phyloP scores from a whole-genome alignment of 2,888 invertebrate genomes.

The Eilema griseolum region DNA sequence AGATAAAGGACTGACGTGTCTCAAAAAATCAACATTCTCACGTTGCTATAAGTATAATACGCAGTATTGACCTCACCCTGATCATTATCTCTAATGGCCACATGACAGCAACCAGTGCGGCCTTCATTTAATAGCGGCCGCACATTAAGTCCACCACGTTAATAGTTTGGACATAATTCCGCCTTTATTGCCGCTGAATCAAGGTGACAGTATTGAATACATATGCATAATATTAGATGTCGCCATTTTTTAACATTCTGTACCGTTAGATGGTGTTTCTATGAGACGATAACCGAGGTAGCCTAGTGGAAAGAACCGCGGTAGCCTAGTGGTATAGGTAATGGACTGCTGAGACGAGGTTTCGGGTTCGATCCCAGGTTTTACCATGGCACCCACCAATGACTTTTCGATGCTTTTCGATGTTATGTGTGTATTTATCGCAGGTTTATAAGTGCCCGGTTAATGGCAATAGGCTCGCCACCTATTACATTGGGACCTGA shows the following conservation, averaged over 20 bases:
- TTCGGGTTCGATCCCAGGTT: no score
- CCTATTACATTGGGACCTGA: no score
- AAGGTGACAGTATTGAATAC: constrained; percentile 19
- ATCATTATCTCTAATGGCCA: constrained; percentile 56
- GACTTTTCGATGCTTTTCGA: no score
- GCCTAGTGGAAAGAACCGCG: no score
- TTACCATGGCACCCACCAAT: no score
- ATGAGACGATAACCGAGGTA: no score
- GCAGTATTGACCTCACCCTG: constrained; percentile 53
- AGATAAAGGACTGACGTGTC: constrained; percentile 5
- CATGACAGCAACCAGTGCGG: constrained; percentile 53
- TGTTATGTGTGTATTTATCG: no score
- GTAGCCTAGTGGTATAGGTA: no score
- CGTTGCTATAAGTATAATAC: constrained; percentile 50
- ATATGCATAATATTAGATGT: constrained; percentile 7
- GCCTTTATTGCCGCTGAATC: constrained; percentile 14
- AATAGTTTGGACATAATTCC: constrained; percentile 25
- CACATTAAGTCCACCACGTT: constrained; percentile 27
- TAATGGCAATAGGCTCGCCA: no score
- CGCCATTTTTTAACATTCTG: not conserved
- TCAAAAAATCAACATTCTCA: constrained; percentile 41
- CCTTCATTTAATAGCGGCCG: constrained; percentile 36
- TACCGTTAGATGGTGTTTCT: not conserved
- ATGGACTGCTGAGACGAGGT: no score
- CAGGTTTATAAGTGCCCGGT: no score